A percentile compares a stretch with the other conserved stretches of the same genome.
Conservation (phyloP, 1,140 invertebrate genomes). For the Cydia fagiglandana region DNA sequence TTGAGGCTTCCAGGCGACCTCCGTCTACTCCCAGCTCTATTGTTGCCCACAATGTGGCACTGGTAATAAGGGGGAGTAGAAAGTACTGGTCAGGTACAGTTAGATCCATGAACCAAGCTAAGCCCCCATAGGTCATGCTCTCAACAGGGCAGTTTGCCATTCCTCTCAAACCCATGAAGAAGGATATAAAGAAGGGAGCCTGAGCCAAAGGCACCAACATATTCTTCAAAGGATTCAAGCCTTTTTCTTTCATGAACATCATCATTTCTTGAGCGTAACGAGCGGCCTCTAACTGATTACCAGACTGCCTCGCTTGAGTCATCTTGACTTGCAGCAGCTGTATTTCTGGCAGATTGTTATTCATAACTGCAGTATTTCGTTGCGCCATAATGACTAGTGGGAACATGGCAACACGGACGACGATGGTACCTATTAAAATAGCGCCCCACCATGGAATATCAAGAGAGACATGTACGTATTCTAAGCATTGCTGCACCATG, state of each 20-base stretch:
- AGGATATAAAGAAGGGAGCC: slow-evolving; percentile 94
- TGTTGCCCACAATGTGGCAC: slow-evolving; percentile 87
- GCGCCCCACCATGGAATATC: slow-evolving; percentile 95
- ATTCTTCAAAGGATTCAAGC: slow-evolving; percentile 89
- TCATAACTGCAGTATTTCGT: slow-evolving; percentile 87
- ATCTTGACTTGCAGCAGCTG: slow-evolving; percentile 89
- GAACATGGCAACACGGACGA: slow-evolving; percentile 87
- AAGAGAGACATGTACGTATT: slow-evolving; percentile 87
- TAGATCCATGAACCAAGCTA: slow-evolving; percentile 96
- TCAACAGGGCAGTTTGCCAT: slow-evolving; percentile 95
- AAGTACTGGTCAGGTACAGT: slow-evolving; percentile 95
- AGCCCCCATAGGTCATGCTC: slow-evolving; percentile 92
- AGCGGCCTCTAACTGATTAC: slow-evolving; percentile 89
- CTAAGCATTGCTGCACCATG: slow-evolving; percentile 88
- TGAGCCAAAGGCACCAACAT: slow-evolving; percentile 90
- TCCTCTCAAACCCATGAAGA: slow-evolving; percentile 89
- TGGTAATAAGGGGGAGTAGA: slow-evolving; percentile 91
- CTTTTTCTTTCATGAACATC: slow-evolving; percentile 89
- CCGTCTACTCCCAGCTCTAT: slow-evolving; percentile 92
- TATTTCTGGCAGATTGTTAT: slow-evolving; percentile 90
- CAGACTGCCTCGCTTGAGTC: slow-evolving; percentile 88
- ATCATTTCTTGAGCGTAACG: slow-evolving; percentile 87
- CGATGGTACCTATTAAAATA: slow-evolving; percentile 89
- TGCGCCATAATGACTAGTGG: slow-evolving; percentile 91
- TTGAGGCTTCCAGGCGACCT: slow-evolving; percentile 81